Evolutionary conservation across 23 tunicate species (phyloP), one percentile per base, ranked within the genome.

Genomic region (Ciona savignyi): DNA sequence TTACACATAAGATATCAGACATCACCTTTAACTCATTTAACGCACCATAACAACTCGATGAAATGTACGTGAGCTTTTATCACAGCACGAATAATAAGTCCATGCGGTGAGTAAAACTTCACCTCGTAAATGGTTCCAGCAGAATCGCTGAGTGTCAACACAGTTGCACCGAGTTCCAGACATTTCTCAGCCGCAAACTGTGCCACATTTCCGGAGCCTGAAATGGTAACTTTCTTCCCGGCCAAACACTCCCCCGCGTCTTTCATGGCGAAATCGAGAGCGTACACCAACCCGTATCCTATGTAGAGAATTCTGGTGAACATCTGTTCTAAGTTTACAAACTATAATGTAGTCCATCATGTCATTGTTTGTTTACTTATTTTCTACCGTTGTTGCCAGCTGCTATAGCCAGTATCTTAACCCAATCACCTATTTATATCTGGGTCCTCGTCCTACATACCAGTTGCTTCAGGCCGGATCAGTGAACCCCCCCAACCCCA

Each of bases 401-500:
- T n/a, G n/a, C n/a, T n/a, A n/a, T n/a, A n/a, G n/a, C n/a, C n/a
- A n/a, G n/a, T n/a, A n/a, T n/a, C n/a, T n/a, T n/a, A n/a, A 66
- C 21, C 29, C 0, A 66, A 66, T 66, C 20, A 22, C 0, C 20
- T 0, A 20, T 22, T 20, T 23, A 66, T 22, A 66, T 22, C 0
- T 23, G 0, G 25, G 22, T 63, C 67, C 15, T 9, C 4, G 4
- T 11, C 24, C 35, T 48, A 65, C 80, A 22, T 24, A 91, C 99
- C 99, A 33, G 99, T 95, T 32, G 99, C 99, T 73, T 95, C 96
- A 11, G 99, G 99, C 80, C 99, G 68, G 56, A 95, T 95, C 28
- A 95, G 93, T 31, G 99, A 88, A 29, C 99, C 99, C 25, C 99
- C 99, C 99, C 99, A 95, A 34, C 99, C 99, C 96, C 96, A 88